phyloP scores from a whole-genome alignment of 2,888 invertebrate species.

The Amphipoea lucens region DNA sequence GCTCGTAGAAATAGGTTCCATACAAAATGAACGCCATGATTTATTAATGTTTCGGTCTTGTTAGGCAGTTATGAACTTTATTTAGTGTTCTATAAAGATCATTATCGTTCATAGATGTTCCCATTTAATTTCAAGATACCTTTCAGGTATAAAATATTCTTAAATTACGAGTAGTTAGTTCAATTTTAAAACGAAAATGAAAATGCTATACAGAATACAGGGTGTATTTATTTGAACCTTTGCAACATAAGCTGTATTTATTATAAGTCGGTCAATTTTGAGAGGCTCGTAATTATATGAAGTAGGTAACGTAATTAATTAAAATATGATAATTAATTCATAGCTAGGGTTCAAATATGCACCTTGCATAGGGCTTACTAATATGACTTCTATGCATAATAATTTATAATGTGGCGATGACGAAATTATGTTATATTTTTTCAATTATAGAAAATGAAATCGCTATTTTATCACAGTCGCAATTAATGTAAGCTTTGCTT shows the following conservation, averaged over 20 bases:
- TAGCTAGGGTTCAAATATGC: conserved; percentile 4
- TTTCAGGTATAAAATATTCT: background rate
- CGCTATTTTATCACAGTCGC: background rate
- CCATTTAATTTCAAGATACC: conserved; percentile 5
- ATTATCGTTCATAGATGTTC: background rate
- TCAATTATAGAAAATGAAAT: background rate
- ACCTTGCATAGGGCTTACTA: background rate
- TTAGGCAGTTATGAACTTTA: conserved; percentile 2
- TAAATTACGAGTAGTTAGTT: conserved; percentile 7
- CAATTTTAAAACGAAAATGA: background rate
- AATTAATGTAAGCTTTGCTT: background rate
- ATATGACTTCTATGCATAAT: conserved; percentile 49
- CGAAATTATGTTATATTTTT: background rate
- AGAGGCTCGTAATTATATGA: conserved; percentile 41
- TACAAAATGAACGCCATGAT: conserved; percentile 4
- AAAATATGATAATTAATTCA: conserved; percentile 3
- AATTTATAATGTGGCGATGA: conserved; percentile 11
- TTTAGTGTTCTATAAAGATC: background rate
- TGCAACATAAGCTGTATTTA: background rate
- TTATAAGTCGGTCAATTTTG: background rate
- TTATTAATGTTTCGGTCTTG: background rate
- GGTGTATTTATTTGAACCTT: conserved; percentile 21
- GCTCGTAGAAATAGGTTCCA: conserved; percentile 1
- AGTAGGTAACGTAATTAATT: background rate
- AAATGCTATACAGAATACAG: background rate